Evolutionary conservation across 2,797 vertebrate genomes (phyloP), one percentile per base, ranked within the genome.

Genomic region (Melanotaenia nigrans): DNA sequence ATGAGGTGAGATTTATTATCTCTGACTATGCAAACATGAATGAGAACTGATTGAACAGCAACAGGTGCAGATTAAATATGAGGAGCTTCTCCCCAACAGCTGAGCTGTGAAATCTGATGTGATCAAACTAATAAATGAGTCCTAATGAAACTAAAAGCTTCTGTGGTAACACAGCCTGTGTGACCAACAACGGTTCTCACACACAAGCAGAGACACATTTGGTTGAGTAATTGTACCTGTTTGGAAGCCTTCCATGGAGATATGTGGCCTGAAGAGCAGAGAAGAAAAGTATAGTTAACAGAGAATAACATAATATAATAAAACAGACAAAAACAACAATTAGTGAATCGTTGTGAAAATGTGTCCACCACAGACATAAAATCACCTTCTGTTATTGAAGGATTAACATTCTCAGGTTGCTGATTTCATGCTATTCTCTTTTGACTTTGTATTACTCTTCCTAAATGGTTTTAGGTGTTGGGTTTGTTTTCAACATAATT

Each of bases 171-270:
- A 9, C 28, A 54, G 36, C 28, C 4, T 18, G 13, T 13, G 32
- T 45, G 77, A 85, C 70, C 71, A 82, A 76, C 58, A 58, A 66
- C 7, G 72, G 69, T 72, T 55, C 22, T 33, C 49, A 67, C 56
- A 65, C 56, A 75, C 30, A 56, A 33, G 20, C 51, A 70, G 22
- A 77, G 60, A 68, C 42, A 68, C 36, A 54, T 54, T 49, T 22
- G 47, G 20, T 42, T 69, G 3, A 62, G 47, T 74, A 30, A 61
- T 4, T 28, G 92, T 96, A 99, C 98, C 96, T 98, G 97, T 94
- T 98, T 98, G 92, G 97, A 95, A 88, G 95, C 95, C 91, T 99
- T 99, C 97, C 97, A 99, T 22, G 97, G 97, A 92, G 97, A 97
- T 93, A 97, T 96, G 91, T 98, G 97, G 91, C 97, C 98, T 99